Base-by-base conservation (phyloP, 2,113 vertebrate genomes). In the Scophthalmus maximus region DNA sequence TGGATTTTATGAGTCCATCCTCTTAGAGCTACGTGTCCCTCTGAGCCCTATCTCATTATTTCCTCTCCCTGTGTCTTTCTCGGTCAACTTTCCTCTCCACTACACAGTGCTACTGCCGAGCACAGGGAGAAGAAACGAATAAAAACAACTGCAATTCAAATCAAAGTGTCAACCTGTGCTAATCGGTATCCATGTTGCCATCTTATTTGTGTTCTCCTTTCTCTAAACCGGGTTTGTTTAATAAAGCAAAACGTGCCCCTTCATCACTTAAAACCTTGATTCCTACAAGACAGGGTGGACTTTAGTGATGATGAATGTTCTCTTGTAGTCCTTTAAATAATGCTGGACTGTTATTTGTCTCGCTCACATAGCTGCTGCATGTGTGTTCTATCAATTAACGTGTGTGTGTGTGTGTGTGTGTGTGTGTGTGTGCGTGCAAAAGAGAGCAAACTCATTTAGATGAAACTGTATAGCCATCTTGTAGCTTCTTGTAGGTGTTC, bases 251-350 rank as follows among this genome's bases (percentile, higher is more conserved):
- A 26, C 11, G n/a, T 40, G 3, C 30, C 56, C 52, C 7, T 14
- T 77, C 55, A 76, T 78, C 68, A 60, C 51, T 46, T 57, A 46
- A 58, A 71, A 25, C 8, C 25, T 71, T 71, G 18, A 60, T 63
- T 78, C 40, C 52, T 70, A 82, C 25, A 66, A 26, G 62, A 77
- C 52, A 57, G 49, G 6, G n/a, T n/a, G n/a, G n/a, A n/a, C n/a
- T n/a, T n/a, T n/a, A n/a, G n/a, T n/a, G 25, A 71, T 86, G 83
- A 90, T 84, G 30, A 65, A 80, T 85, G 58, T 72, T 75, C 44
- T 49, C 34, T 20, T 38, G 18, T 56, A 26, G 38, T 63, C 47
- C 57, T 81, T 72, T 68, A 81, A 85, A 76, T 80, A 14, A 72
- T 82, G 53, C 27, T 64, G 36, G 25, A n/a, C 42, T 76, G 59